phyloP scores from a whole-genome alignment of 2,888 invertebrate species.

The Cantharis flavilabris region DNA sequence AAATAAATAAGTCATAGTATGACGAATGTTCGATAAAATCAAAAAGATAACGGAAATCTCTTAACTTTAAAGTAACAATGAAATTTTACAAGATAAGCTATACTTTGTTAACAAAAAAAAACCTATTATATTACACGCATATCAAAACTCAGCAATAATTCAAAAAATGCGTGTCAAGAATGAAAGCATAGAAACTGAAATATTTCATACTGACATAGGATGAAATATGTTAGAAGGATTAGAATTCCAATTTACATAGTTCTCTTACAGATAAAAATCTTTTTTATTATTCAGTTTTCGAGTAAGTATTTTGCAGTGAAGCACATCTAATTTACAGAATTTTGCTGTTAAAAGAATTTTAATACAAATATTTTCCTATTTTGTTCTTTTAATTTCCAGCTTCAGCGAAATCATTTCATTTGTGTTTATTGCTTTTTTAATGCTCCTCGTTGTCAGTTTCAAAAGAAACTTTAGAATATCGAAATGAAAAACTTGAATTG shows the following conservation, averaged over 20 bases:
- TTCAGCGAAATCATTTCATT: not conserved
- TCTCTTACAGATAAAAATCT: slow-evolving; percentile 18
- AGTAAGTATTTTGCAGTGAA: not conserved
- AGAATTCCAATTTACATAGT: slow-evolving; percentile 25
- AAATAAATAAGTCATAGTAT: not conserved
- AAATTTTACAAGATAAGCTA: slow-evolving; percentile 18
- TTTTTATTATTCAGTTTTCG: slow-evolving; percentile 7
- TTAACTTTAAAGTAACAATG: slow-evolving; percentile 10
- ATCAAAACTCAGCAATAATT: slow-evolving; percentile 24
- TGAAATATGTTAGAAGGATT: slow-evolving; percentile 25
- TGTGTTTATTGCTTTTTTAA: not conserved
- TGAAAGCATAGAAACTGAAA: slow-evolving; percentile 23
- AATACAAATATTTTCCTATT: not conserved
- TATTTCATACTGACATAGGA: slow-evolving; percentile 20
- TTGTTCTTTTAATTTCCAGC: not conserved
- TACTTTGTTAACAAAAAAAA: slow-evolving; percentile 17
- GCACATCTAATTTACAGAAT: not conserved
- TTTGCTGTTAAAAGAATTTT: not conserved
- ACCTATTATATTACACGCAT: slow-evolving; percentile 20
- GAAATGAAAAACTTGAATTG: not conserved
- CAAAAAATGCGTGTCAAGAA: slow-evolving; percentile 25
- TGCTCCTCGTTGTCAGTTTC: not conserved
- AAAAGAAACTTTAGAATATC: not conserved
- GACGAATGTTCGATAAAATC: not conserved
- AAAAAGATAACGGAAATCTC: slow-evolving; percentile 6